Conservation (phyloP, 2,797 vertebrate species). For the Labeo calbasu region DNA sequence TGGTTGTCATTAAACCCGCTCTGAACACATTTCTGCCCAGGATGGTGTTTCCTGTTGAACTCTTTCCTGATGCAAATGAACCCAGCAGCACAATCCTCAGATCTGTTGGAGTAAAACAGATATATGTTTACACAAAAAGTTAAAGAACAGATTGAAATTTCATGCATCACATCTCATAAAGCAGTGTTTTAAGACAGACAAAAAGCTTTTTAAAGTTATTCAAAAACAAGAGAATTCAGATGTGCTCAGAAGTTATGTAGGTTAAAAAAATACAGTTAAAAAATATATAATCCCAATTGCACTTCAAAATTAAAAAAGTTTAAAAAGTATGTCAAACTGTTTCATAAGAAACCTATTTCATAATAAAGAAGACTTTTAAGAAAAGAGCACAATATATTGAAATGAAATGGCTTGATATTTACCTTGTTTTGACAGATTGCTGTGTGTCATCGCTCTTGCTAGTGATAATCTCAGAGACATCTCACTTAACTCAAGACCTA, state of each 20-base stretch:
- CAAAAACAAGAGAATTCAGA: too few species aligned
- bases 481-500: not conserved
- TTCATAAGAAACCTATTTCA: too few species aligned
- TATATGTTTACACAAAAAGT: not conserved
- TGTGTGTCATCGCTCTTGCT: not conserved
- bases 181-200: too few species aligned
- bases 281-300: too few species aligned
- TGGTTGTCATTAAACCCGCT: not conserved
- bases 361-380: too few species aligned
- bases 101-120: not conserved
- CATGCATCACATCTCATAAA: too few species aligned
- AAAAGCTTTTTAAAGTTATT: too few species aligned
- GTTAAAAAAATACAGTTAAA: too few species aligned
- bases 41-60: constrained; percentile 32
- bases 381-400: not conserved
- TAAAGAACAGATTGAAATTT: too few species aligned
- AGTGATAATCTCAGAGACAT: not conserved
- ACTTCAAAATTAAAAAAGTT: too few species aligned
- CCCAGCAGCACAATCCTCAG: constrained; percentile 29
- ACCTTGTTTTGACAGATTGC: not conserved
- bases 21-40: not conserved
- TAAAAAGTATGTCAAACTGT: too few species aligned
- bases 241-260: too few species aligned
- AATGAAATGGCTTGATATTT: not conserved
- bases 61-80: not conserved